Base-by-base conservation (phyloP, 1,140 invertebrate species). In the Globodera ellingtonae region DNA sequence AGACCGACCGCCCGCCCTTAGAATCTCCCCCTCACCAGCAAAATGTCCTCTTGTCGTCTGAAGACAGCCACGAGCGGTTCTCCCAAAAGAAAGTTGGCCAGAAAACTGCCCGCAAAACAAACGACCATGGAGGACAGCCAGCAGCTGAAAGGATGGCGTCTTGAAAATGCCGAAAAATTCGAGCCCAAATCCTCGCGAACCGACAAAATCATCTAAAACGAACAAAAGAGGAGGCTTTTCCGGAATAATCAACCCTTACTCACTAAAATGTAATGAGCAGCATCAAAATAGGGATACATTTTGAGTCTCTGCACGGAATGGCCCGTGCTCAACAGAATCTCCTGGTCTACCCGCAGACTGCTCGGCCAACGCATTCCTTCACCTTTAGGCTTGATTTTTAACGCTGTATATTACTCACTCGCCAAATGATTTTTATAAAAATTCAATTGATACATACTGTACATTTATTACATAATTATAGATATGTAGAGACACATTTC, bases 221-320 rank as follows among this genome's bases (percentile, higher is more conserved):
- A 13, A 44, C 44, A 84, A 52, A 56, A 72, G 83, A 1, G 18
- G 3, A 2, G 13, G 56, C n/a, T 18, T 18, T 6, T 6, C 56
- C 5, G 47, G 52, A n/a, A 81, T 44, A 82, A 77, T n/a, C 21
- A 10, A 10, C 69, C 46, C 9, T 8, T 70, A 86, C 82, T 82
- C 72, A 89, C 88, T 76, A 89, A 72, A 44, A 89, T 94, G 88
- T 95, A 94, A 91, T 99, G 95, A 81, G 96, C 96, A 87, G 98
- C 94, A 90, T 98, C 97, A 91, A 99, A 99, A 92, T 98, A 98
- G 59, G 97, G 97, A 90, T 94, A 98, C 96, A 98, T 98, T 92
- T 98, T 98, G 84, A 98, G 92, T 91, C 98, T 98, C 84, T 96
- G 96, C 90, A 98, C 81, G 4, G 69, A 84, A 70, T 74, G 85